Conservation (phyloP, 2,797 vertebrate species). For the Bovichtus diacanthus region DNA sequence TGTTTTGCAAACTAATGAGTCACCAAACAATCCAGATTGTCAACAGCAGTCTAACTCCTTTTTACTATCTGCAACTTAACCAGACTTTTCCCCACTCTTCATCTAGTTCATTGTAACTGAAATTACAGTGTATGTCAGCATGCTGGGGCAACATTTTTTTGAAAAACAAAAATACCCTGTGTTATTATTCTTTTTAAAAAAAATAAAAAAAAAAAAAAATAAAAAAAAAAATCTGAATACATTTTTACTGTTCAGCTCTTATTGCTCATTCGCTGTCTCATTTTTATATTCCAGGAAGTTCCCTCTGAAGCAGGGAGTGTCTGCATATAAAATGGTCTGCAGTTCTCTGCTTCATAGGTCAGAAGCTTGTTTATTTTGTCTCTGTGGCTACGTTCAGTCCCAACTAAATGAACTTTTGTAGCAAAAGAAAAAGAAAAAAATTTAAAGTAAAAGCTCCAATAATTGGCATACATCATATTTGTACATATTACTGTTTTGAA, state of each 20-base stretch:
- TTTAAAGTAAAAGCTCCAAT: conserved; percentile 55
- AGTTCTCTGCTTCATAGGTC: conserved; percentile 99
- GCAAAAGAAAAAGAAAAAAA: conserved; percentile 49
- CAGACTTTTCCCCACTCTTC: conserved; percentile 44
- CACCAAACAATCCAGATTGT: conserved; percentile 59
- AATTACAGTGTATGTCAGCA: conserved; percentile 68
- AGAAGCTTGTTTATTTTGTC: conserved; percentile 99
- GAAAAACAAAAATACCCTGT: conserved; percentile 57
- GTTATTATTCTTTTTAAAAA: conserved; percentile 49
- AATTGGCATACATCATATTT: conserved; percentile 81
- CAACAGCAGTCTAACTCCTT: conserved; percentile 56
- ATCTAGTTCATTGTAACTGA: conserved; percentile 54
- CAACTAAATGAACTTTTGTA: conserved; percentile 80
- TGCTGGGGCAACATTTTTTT: conserved; percentile 72
- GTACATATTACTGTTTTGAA: conserved; percentile 64
- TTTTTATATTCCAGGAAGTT: conserved; percentile 99
- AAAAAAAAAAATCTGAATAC: conserved; percentile 80
- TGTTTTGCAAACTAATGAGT: conserved; percentile 64
- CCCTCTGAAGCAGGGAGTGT: conserved; percentile 99
- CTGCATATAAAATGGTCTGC: conserved; percentile 99
- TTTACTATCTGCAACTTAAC: conserved; percentile 56
- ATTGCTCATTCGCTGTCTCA: conserved; percentile 99
- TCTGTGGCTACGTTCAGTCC: conserved; percentile 98
- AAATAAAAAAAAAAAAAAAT: conserved; percentile 61
- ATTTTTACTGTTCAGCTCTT: conserved; percentile 95